phyloP scores from a whole-genome alignment of 2,113 vertebrate species.

The Lonchura striata region DNA sequence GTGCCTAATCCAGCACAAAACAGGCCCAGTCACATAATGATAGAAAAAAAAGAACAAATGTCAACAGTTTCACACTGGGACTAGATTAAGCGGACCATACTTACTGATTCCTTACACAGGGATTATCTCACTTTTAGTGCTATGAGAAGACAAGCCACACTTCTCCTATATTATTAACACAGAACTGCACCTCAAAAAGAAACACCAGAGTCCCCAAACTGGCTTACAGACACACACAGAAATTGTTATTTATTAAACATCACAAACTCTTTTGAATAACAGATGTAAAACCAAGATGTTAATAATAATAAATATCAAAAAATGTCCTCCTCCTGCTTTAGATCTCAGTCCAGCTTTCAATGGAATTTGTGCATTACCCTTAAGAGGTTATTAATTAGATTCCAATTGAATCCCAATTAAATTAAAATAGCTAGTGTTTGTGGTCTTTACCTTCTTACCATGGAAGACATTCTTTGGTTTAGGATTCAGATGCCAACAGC shows the following conservation, averaged over 20 bases:
- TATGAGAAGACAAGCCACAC: constrained; percentile 82
- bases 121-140: constrained; percentile 87
- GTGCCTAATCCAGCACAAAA: constrained; percentile 99
- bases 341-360: not conserved
- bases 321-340: constrained; percentile 22
- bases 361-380: not conserved
- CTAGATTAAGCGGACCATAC: constrained; percentile 94
- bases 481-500: not conserved
- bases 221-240: not conserved
- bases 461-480: constrained; percentile 20
- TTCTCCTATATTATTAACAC: constrained; percentile 73
- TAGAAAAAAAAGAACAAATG: constrained; percentile 98
- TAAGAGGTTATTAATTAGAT: constrained; percentile 45
- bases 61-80: constrained; percentile 99
- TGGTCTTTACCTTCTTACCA: constrained; percentile 43
- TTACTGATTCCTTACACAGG: constrained; percentile 85
- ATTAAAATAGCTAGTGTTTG: constrained; percentile 60
- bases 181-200: constrained; percentile 67
- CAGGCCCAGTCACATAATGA: constrained; percentile 99
- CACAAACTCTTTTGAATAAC: constrained; percentile 52
- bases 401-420: constrained; percentile 63
- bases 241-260: constrained; percentile 63
- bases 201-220: not conserved
- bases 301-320: not conserved
- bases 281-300: constrained; percentile 21